Evolutionary conservation across 2,113 vertebrate genomes (phyloP), one percentile per base, ranked within the genome.

Genomic region (Scophthalmus maximus): DNA sequence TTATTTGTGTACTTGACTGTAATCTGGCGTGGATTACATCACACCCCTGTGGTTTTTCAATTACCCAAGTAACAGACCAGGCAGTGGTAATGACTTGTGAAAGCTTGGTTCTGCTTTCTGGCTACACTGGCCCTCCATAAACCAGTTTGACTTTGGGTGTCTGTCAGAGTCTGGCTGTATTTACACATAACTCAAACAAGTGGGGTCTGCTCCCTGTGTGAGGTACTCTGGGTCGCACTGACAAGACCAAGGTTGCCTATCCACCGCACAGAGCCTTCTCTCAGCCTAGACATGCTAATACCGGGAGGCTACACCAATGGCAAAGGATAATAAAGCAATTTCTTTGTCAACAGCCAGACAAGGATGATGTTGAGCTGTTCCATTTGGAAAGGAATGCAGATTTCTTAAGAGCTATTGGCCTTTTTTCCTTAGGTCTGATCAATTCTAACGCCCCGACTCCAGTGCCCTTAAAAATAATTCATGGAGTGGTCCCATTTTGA

Each of bases 401-500:
- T 83, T 73, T 82, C 67, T 62, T 66, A 46, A 64, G 58, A 62
- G 53, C 68, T 25, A 58, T 78, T 55, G 10, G 50, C 65, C 42
- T 42, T 36, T 65, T 78, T 44, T 63, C 58, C 73, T 52, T 8
- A 20, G 46, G 77, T 75, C 74, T 83, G 74, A 79, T 85, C 82
- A 85, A 60, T 56, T 71, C 74, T 77, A 78, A 69, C 26, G 68
- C 53, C 65, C 71, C 36, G 29, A 75, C 76, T 68, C 38, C 12
- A 5, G 29, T 60, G 51, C 61, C 79, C 74, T 3, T 26, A 55
- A 71, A 82, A 88, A 81, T 79, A 81, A 85, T 89, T 90, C 91
- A 87, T 80, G 93, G 94, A 95, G 93, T 92, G 87, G 78, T 90
- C 81, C 86, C 81, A 59, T 87, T 91, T 78, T 83, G 81, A 87